A percentile compares a stretch with the other conserved stretches of the same genome.
These are phyloP conservation scores for Spheniscus mendiculus DNA, from an alignment of 2,113 vertebrate genomes.

Conservation along the genomic window DNA sequence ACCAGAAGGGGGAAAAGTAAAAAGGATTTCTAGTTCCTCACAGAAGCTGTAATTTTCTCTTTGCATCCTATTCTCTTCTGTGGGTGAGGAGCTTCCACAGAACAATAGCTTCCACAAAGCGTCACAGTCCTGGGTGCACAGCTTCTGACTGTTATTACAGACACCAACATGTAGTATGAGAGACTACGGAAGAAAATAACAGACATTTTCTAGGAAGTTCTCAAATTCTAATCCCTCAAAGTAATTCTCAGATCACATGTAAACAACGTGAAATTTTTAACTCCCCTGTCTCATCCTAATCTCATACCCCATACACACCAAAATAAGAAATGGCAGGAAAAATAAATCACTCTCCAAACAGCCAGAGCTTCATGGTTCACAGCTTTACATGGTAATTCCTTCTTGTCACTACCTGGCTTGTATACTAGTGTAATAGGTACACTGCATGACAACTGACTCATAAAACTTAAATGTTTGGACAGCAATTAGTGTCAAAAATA, in stretches of 20 bases:
- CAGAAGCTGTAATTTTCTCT: not conserved
- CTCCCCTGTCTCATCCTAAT: not conserved
- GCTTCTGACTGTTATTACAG: not conserved
- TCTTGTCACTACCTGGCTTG: not conserved
- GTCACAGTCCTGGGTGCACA: not conserved
- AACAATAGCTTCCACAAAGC: not conserved
- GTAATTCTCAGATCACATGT: not conserved
- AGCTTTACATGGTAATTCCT: not conserved
- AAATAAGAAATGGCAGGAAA: not conserved
- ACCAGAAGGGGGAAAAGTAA: not conserved
- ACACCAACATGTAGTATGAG: accelerated
- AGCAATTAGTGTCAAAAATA: not conserved
- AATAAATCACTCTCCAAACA: not conserved
- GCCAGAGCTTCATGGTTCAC: not conserved
- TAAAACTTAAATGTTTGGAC: not conserved
- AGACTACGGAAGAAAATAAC: not conserved
- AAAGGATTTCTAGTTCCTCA: not conserved
- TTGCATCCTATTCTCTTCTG: not conserved
- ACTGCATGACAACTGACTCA: not conserved
- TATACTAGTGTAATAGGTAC: not conserved
- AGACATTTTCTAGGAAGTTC: not conserved
- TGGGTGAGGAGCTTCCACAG: not conserved
- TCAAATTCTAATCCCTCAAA: not conserved
- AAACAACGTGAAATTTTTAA: not conserved
- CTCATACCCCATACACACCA: not conserved